A percentile compares a stretch with the other conserved stretches of the same genome.
Evolutionary conservation across 1,140 invertebrate species (phyloP).

Genomic region (Sarcophaga peregrina): DNA sequence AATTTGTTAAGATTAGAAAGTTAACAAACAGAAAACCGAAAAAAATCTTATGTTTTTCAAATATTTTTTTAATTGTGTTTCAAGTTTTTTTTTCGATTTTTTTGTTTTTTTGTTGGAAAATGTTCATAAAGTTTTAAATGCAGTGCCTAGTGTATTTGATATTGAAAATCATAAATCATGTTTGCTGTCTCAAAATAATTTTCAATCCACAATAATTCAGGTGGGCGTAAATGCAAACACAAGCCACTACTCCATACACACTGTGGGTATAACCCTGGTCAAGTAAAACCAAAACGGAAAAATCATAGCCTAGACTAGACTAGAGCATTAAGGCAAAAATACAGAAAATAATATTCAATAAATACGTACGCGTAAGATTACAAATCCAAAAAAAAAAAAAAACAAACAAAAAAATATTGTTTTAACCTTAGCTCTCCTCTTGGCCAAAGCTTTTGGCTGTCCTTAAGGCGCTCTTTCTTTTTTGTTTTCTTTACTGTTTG

Average conservation of each 20-base stretch:
- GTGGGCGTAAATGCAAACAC: conserved; percentile 42
- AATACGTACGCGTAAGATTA: no score
- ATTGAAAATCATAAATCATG: conserved; percentile 47
- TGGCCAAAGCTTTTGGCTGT: neutral
- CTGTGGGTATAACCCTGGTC: no score
- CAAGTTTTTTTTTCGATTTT: neutral
- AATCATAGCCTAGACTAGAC: no score
- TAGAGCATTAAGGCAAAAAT: no score
- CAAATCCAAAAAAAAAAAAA: no score
- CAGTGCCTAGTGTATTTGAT: neutral
- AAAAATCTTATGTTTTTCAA: no score
- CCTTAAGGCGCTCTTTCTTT: no score
- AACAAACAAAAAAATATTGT: no score
- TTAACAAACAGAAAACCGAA: conserved; percentile 13
- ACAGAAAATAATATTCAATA: no score
- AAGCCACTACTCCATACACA: neutral
- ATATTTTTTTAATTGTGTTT: no score
- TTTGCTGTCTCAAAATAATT: conserved; percentile 45
- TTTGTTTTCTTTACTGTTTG: neutral
- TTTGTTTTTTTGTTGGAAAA: neutral
- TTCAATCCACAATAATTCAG: conserved; percentile 39
- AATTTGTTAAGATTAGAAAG: conserved; percentile 39
- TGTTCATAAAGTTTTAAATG: neutral
- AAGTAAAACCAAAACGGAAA: no score
- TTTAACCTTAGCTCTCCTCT: no score